These are phyloP conservation scores for Poeciliopsis retropinna DNA, from an alignment of 2,113 vertebrate species.

Conservation along the genomic window DNA sequence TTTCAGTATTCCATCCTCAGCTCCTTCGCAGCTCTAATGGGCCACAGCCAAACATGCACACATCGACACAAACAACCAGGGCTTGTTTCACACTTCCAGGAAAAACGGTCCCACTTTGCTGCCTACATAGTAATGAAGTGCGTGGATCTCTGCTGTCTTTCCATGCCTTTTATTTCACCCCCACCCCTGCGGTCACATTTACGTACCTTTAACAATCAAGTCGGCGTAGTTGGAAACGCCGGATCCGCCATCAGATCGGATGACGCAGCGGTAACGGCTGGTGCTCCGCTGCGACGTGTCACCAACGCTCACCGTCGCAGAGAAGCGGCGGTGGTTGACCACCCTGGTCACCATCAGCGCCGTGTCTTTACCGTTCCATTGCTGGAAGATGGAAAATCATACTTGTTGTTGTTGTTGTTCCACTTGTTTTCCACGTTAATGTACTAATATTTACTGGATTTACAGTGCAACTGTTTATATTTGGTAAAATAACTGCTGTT, in stretches of 20 bases:
- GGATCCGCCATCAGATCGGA: conserved; percentile 92
- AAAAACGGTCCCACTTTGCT: conserved; percentile 26
- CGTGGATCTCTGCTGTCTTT: too few species aligned
- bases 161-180: neutral
- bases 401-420: neutral
- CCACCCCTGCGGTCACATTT: neutral
- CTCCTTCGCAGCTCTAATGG: conserved; percentile 45
- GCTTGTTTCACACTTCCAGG: conserved; percentile 19
- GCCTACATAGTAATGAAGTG: neutral
- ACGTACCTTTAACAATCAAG: conserved; percentile 94
- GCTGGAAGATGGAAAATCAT: conserved; percentile 75
- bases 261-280: conserved; percentile 94
- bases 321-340: conserved; percentile 95
- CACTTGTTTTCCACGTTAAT: neutral
- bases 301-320: conserved; percentile 90
- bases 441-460: too few species aligned
- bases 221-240: conserved; percentile 97
- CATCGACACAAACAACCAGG: conserved; percentile 12
- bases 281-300: conserved; percentile 93
- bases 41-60: conserved; percentile 35
- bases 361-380: conserved; percentile 95
- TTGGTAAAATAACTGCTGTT: too few species aligned
- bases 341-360: conserved; percentile 95
- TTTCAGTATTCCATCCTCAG: conserved; percentile 55
- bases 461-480: neutral